Evolutionary conservation across 2,797 vertebrate genomes (phyloP), one percentile per base, ranked within the genome.

Genomic region (Hyperoplus immaculatus): DNA sequence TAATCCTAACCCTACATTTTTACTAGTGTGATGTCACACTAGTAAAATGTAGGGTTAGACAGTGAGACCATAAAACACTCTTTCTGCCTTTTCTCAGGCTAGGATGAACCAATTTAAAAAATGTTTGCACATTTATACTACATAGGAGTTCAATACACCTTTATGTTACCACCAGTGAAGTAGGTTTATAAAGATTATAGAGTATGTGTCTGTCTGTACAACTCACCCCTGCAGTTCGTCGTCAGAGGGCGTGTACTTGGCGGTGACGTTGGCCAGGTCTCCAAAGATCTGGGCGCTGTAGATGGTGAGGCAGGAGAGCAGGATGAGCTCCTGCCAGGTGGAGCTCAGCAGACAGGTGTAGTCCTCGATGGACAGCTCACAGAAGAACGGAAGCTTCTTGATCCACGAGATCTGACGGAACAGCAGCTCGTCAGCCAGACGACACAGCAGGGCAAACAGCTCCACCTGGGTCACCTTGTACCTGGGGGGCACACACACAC

Each of bases 401-500:
- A 99, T 97, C 98, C 98, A 99, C 77, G 97, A 96, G 89, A 99
- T 99, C 94, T 99, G 98, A 39, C 98, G 96, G 91, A 99, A 99
- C 59, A 99, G 97, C 83, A 99, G 95, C 92, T 99, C 98, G 0
- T 99, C 98, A 0, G 98, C 98, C 95, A 99, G 95, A n/a, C 98
- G 97, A 78, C 98, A 99, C 85, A 99, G 93, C 94, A 99, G 90
- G 0, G 98, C 97, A 54, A 99, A 99, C 61, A 99, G 96, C 95
- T 99, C 98, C 82, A 97, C 97, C 93, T 99, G 98, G 11, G 97
- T 99, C 91, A 99, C 98, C 86, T 97, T 96, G 57, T 99, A 99
- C 90, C 98, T 99, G 91, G 12, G 15, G 29, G 29, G 57, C 38
- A 21, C 21, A 21, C 21, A 21, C 21, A 21, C 21, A 21, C 21